Evolutionary conservation across 2,113 vertebrate genomes (phyloP).

Genomic region (Craseonycteris thonglongyai): DNA sequence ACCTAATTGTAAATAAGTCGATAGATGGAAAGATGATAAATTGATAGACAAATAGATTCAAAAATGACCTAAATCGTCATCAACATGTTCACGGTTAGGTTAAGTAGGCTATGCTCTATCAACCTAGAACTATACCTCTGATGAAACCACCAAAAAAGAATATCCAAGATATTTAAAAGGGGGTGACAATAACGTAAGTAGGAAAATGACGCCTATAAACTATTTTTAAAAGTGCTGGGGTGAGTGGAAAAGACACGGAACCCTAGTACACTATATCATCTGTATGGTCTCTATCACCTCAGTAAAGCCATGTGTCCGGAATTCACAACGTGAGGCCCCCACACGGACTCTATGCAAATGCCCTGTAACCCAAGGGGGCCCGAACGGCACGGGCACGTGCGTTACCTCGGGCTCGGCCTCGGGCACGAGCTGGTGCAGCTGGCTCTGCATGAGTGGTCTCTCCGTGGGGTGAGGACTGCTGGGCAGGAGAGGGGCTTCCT

Average conservation of each 20-base stretch:
- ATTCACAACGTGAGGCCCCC: not conserved
- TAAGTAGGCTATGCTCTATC: not conserved
- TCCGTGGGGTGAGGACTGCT: not conserved
- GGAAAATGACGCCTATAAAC: not conserved
- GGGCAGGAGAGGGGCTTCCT: slow-evolving; percentile 76
- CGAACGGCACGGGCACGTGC: fast-evolving
- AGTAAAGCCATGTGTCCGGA: not conserved
- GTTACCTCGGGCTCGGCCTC: slow-evolving; percentile 77
- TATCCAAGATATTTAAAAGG: not conserved
- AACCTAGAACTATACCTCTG: not conserved
- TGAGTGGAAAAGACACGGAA: not conserved
- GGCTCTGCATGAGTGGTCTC: slow-evolving; percentile 29
- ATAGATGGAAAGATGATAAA: not conserved
- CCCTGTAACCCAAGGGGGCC: fast-evolving
- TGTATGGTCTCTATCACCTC: not conserved
- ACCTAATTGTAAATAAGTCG: not conserved
- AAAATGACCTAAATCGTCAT: not conserved
- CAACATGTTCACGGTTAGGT: not conserved
- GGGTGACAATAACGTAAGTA: not conserved
- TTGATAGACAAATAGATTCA: not conserved
- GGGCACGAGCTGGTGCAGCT: slow-evolving; percentile 71
- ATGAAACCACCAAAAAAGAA: not conserved
- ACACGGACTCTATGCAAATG: fast-evolving
- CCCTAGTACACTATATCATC: not conserved
- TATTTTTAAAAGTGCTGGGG: not conserved